Evolutionary conservation across 2,113 vertebrate genomes (phyloP).

Genomic region (Cottus gobio): DNA sequence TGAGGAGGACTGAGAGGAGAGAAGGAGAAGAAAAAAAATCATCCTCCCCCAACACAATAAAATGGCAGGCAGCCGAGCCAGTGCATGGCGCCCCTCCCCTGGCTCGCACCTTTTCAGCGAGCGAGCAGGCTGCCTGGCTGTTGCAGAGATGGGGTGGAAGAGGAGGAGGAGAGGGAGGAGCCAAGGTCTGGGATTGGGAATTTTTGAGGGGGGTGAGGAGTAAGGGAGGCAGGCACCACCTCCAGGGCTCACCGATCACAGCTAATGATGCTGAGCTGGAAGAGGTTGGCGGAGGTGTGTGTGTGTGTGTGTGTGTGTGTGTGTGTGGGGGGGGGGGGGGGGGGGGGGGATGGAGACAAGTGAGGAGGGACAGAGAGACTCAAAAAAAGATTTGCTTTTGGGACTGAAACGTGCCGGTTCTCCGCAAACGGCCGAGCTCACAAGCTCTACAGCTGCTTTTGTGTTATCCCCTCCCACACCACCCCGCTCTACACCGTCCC

Average conservation of each 20-base stretch:
- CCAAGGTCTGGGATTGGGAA: slow-evolving; percentile 33
- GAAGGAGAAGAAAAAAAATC: slow-evolving; percentile 17
- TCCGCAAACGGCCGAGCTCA: slow-evolving; percentile 8
- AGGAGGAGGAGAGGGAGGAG: slow-evolving; percentile 46
- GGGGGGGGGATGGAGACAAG: slow-evolving; percentile 1
- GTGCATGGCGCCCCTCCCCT: slow-evolving; percentile 47
- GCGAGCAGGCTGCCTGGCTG: slow-evolving; percentile 4
- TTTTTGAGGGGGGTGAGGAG: slow-evolving; percentile 17
- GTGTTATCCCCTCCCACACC: slow-evolving; percentile 32
- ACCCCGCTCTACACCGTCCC: slow-evolving; percentile 9
- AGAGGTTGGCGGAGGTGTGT: neutral
- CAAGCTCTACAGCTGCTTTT: slow-evolving; percentile 36
- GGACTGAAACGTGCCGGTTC: neutral
- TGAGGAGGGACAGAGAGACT: neutral
- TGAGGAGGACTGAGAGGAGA: slow-evolving; percentile 26
- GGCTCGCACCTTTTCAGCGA: slow-evolving; percentile 45
- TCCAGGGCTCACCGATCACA: slow-evolving; percentile 57
- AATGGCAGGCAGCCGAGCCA: slow-evolving; percentile 66
- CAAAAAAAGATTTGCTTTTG: neutral
- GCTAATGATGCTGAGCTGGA: slow-evolving; percentile 55
- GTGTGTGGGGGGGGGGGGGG: neutral
- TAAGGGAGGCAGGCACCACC: slow-evolving; percentile 38
- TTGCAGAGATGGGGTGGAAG: slow-evolving; percentile 39
- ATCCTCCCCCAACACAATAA: slow-evolving; percentile 66
- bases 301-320: too few relatives aligned